These are phyloP conservation scores for Oriolus oriolus DNA, from an alignment of 2,113 vertebrate genomes.

Conservation along the genomic window DNA sequence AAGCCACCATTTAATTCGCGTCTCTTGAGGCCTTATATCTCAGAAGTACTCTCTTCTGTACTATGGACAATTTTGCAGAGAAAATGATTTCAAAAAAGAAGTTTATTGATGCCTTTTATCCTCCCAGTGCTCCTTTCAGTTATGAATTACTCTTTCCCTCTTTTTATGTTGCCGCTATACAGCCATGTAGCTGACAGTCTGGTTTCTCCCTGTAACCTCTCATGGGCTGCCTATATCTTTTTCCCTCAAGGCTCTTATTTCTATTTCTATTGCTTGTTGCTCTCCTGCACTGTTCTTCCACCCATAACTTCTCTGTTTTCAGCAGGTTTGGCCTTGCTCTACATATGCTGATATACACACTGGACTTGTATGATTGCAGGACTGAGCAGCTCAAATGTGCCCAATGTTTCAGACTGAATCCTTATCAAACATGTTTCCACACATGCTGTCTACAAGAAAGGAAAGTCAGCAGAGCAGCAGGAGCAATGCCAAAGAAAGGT, in stretches of 20 bases:
- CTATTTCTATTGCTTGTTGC: not conserved
- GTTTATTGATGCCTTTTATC: not conserved
- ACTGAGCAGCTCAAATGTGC: not conserved
- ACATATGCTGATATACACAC: not conserved
- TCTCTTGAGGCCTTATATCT: not conserved
- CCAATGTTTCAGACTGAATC: not conserved
- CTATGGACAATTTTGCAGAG: not conserved
- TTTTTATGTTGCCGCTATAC: not conserved
- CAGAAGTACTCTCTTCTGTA: not conserved
- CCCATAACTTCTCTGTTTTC: not conserved
- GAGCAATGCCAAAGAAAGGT: not conserved
- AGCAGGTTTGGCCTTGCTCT: not conserved
- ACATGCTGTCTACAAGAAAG: not conserved
- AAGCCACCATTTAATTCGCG: not conserved
- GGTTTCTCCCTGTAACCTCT: not conserved
- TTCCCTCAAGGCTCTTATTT: not conserved
- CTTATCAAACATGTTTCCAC: not conserved
- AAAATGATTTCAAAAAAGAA: not conserved
- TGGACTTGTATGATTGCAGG: not conserved
- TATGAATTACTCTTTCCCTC: not conserved
- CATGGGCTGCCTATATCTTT: not conserved
- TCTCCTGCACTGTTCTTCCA: not conserved
- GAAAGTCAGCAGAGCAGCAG: not conserved
- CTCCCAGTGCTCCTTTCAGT: not conserved
- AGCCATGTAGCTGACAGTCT: not conserved